These are phyloP conservation scores for Drosophila subsilvestris DNA, from an alignment of 2,888 invertebrate species.

Conservation along the genomic window DNA sequence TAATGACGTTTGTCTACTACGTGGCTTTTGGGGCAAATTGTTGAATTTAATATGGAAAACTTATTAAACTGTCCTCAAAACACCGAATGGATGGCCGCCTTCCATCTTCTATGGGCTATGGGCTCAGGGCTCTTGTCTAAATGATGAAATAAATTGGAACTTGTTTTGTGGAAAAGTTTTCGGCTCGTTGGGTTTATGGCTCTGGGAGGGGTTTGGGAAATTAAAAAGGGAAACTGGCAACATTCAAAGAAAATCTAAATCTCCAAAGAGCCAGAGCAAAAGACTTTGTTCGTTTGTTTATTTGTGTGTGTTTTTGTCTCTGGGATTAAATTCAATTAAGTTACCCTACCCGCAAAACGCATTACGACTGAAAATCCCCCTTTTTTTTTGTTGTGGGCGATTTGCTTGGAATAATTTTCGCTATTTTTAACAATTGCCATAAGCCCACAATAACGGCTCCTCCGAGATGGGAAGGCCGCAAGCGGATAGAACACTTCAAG, in stretches of 20 bases:
- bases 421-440: constrained; percentile 56
- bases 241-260: constrained; percentile 3
- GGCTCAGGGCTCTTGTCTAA: constrained; percentile 28
- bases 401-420: constrained; percentile 49
- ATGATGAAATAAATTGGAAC: constrained; percentile 44
- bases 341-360: constrained; percentile 6
- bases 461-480: neutral
- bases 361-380: neutral
- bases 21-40: constrained; percentile 39
- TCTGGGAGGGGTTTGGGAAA: constrained; percentile 24
- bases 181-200: constrained; percentile 42
- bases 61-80: constrained; percentile 53
- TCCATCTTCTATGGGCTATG: constrained; percentile 14
- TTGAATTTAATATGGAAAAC: constrained; percentile 60
- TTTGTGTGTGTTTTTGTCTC: constrained; percentile 16
- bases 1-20: constrained; percentile 29
- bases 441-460: constrained; percentile 24
- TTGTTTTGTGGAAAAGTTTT: constrained; percentile 43
- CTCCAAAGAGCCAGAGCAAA: constrained; percentile 3
- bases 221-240: constrained; percentile 27
- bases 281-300: constrained; percentile 19
- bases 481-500: constrained; percentile 37
- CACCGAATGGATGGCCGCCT: constrained; percentile 12
- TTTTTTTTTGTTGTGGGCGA: constrained; percentile 1
- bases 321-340: constrained; percentile 33